Base-by-base conservation (phyloP, 1,140 invertebrate species). In the Berghia stephanieae region DNA sequence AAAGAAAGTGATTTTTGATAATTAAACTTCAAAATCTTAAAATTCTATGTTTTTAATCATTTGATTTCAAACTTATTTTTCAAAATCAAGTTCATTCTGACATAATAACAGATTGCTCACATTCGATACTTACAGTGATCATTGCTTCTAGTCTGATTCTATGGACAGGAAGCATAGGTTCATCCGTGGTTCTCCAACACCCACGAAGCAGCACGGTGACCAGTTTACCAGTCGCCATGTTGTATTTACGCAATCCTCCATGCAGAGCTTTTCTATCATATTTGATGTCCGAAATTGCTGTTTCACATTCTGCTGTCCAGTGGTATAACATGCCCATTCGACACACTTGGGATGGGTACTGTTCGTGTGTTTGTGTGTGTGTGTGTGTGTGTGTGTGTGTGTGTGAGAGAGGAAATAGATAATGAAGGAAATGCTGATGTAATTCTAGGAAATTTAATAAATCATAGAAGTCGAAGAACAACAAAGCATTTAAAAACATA, bases 311-410 rank as follows among this genome's bases (percentile, higher is more conserved):
- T 72, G 80, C 82, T 5, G 88, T 89, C 88, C 88, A 90, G 75
- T 85, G 85, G 75, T 85, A 88, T 60, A 89, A 75, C 83, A 89
- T 82, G 16, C 86, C 86, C 70, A 86, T 82, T 42, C 83, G 78
- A 78, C 87, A 90, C 13, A 89, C 84, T 80, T 89, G 88, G n/a
- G 86, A 83, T 71, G 87, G 86, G 70, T 88, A 89, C 88, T 89
- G 81, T n/a, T n/a, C n/a, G n/a, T n/a, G n/a, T n/a, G n/a, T n/a
- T n/a, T n/a, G n/a, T n/a, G n/a, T n/a, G n/a, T n/a, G n/a, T n/a
- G n/a, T n/a, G n/a, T n/a, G n/a, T n/a, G n/a, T n/a, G n/a, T n/a
- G n/a, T n/a, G n/a, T n/a, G n/a, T n/a, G n/a, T n/a, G n/a, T n/a
- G n/a, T n/a, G n/a, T n/a, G n/a, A n/a, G n/a, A n/a, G n/a, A n/a